Base-by-base conservation (phyloP, 1,140 invertebrate species). In the Mylabris phalerata region DNA sequence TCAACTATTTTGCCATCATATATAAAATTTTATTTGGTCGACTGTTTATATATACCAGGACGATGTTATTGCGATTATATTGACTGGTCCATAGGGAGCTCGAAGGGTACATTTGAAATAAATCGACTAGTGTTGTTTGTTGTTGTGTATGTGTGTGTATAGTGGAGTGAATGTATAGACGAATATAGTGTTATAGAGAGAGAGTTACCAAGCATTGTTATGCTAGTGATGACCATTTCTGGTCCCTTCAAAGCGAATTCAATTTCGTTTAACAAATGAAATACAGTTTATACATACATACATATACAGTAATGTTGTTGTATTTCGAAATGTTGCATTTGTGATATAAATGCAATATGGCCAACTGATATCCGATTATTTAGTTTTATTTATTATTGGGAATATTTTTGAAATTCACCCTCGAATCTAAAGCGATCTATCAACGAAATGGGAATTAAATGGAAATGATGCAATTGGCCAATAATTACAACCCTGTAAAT, bases 51-150 rank as follows among this genome's bases (percentile, higher is more conserved):
- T 11, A 42, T 11, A 42, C 52, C 57, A 62, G 68, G 68, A 65
- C 63, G 69, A 66, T 69, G 66, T 71, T 70, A 71, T 71, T 71
- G 67, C 68, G 65, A 71, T 71, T 71, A 71, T 70, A 71, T 71
- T 71, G 70, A 71, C 70, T 71, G 70, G 70, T 69, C 70, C 68
- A 65, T 66, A 62, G 70, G 70, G 70, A 70, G 59, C 59, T 49
- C 43, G 62, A 67, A 64, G 65, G 63, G 64, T 65, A 64, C 64
- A 67, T 69, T 67, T 57, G 64, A 66, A 67, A 69, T 69, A 69
- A 69, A 69, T 69, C 67, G 67, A 69, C 66, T 67, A 63, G 62
- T 64, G 67, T 64, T 66, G 67, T 67, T 32, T 32, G 32, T 32
- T 32, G 32, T 7, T 32, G 32, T 32, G 7, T 32, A 32, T 7